These are phyloP conservation scores for Leptosomus discolor DNA, from an alignment of 2,113 vertebrate genomes.

Conservation along the genomic window DNA sequence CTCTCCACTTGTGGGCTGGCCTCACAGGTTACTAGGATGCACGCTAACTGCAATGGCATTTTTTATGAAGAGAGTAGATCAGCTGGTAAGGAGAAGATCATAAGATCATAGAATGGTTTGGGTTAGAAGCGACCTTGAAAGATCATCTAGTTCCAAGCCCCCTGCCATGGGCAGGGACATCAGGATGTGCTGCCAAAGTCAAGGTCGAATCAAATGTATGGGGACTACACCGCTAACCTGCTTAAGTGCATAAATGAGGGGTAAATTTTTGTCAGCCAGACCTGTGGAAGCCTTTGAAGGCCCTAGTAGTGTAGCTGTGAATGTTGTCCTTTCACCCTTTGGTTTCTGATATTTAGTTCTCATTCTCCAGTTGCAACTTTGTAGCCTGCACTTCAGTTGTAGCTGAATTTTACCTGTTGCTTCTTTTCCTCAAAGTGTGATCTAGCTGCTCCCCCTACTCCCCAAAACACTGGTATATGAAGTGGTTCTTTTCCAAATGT, in stretches of 20 bases:
- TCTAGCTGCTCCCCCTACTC: not conserved
- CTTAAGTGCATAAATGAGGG: not conserved
- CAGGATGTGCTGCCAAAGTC: not conserved
- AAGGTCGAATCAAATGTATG: not conserved
- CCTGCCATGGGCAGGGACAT: not conserved
- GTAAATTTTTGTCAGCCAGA: not conserved
- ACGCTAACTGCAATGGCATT: not conserved
- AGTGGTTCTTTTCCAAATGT: not conserved
- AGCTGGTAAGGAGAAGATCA: not conserved
- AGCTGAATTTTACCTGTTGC: not conserved
- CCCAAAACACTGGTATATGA: not conserved
- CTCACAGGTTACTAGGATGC: fast-evolving
- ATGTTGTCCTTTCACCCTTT: not conserved
- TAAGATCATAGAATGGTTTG: not conserved
- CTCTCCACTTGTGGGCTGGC: not conserved
- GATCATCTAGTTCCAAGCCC: not conserved
- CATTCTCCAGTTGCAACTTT: not conserved
- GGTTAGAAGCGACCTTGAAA: not conserved
- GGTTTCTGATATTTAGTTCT: not conserved
- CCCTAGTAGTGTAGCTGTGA: not conserved
- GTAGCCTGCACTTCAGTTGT: not conserved
- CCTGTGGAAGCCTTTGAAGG: not conserved
- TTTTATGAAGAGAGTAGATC: not conserved
- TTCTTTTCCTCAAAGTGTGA: not conserved
- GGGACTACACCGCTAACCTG: not conserved